Evolutionary conservation across 1,140 invertebrate genomes (phyloP).

Genomic region (Trinorchestia longiramus): DNA sequence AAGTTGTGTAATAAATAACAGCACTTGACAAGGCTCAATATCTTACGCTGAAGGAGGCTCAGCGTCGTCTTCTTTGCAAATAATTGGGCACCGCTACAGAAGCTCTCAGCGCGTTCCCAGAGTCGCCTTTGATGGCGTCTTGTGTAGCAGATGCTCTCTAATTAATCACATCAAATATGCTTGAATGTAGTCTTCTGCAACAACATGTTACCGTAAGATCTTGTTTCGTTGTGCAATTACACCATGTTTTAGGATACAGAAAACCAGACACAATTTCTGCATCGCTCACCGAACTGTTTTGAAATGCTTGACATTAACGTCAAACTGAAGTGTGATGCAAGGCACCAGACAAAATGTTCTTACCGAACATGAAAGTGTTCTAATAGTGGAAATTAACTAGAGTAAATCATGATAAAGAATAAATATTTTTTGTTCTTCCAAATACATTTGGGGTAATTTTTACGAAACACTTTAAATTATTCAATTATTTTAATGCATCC

Average conservation of each 20-base stretch:
- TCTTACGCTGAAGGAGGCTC: conserved; percentile 5
- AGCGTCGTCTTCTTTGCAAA: neutral
- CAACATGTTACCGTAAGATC: neutral
- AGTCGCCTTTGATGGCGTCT: conserved; percentile 12
- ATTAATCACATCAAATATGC: conserved; percentile 37
- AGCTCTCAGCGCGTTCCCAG: neutral
- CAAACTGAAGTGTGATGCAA: neutral
- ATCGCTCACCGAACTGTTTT: neutral
- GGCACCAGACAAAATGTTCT: neutral
- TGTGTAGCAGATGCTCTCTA: neutral
- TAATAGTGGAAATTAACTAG: neutral
- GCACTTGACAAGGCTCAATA: neutral
- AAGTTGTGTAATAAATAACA: neutral
- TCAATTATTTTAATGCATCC: neutral
- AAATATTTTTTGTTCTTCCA: neutral
- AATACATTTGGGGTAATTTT: neutral
- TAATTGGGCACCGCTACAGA: neutral
- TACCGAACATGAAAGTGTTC: neutral
- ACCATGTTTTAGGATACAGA: neutral
- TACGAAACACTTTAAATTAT: neutral
- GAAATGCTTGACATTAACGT: neutral
- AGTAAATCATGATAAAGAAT: neutral
- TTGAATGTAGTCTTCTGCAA: neutral
- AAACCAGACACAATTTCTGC: neutral
- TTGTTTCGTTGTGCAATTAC: neutral